Evolutionary conservation across 1,140 invertebrate species (phyloP).

Genomic region (Drosophila micromelanica): DNA sequence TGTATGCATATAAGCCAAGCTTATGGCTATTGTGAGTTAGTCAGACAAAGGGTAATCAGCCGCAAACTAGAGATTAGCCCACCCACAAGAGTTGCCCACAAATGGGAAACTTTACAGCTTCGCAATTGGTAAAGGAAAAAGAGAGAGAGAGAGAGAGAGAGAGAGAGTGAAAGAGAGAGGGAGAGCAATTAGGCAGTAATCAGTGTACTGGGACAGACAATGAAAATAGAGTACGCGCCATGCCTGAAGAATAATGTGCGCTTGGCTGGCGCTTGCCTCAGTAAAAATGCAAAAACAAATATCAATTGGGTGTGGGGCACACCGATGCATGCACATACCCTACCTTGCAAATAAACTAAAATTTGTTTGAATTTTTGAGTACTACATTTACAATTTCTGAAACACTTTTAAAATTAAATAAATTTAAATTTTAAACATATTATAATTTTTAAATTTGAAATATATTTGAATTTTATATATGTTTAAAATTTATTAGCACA

Average conservation of each 20-base stretch:
- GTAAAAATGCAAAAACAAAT: slow-evolving; percentile 57
- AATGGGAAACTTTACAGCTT: slow-evolving; percentile 64
- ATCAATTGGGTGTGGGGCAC: neutral
- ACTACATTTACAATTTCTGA: too few relatives aligned
- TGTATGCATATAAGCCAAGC: slow-evolving; percentile 20
- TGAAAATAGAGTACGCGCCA: slow-evolving; percentile 7
- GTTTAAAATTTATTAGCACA: too few relatives aligned
- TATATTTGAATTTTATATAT: too few relatives aligned
- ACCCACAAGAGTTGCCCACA: slow-evolving; percentile 13
- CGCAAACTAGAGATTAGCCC: slow-evolving; percentile 67
- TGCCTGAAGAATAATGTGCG: slow-evolving; percentile 58
- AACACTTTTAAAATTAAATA: too few relatives aligned
- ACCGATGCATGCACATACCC: slow-evolving; percentile 13
- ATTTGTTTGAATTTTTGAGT: too few relatives aligned
- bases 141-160: too few relatives aligned
- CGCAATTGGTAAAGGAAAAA: slow-evolving; percentile 22
- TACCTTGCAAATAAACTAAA: neutral
- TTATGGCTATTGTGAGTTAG: slow-evolving; percentile 56
- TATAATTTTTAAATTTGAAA: too few relatives aligned
- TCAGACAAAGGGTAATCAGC: slow-evolving; percentile 69
- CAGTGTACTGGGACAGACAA: slow-evolving; percentile 31
- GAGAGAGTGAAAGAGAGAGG: neutral
- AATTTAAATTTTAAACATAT: too few relatives aligned
- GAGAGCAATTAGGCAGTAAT: slow-evolving; percentile 65
- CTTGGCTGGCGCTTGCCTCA: slow-evolving; percentile 45